Percentiles rank a stretch among this genome's conserved stretches.
Conservation (phyloP, 35 echinoderm and acorn worm genomes). For the Anneissia japonica region DNA sequence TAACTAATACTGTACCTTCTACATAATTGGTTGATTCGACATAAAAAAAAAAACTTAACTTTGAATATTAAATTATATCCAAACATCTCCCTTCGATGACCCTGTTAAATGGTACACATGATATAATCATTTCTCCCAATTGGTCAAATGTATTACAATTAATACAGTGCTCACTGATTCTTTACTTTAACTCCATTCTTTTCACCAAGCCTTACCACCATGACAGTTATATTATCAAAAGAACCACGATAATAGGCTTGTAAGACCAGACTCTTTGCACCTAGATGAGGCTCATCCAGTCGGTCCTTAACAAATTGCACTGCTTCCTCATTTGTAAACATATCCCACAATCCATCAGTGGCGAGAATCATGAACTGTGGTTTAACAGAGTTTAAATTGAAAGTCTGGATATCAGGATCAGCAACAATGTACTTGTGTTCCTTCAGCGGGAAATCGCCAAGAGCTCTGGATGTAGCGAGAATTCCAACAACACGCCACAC, state of each 20-base stretch:
- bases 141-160: too few relatives aligned
- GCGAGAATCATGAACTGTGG: constrained; percentile 86
- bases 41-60: too few relatives aligned
- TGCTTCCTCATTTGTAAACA: constrained; percentile 88
- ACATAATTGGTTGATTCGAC: too few relatives aligned
- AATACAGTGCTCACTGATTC: background rate
- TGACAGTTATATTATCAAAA: constrained; percentile 91
- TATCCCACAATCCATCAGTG: constrained; percentile 96
- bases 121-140: too few relatives aligned
- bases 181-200: background rate
- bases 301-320: constrained; percentile 72
- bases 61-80: too few relatives aligned
- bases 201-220: constrained; percentile 48
- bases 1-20: too few relatives aligned
- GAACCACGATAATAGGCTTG: constrained; percentile 77
- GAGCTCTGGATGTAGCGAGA: constrained; percentile 89
- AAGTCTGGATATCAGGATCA: constrained; percentile 71
- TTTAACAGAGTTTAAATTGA: constrained; percentile 42
- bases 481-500: constrained; percentile 89
- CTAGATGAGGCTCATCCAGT: constrained; percentile 74
- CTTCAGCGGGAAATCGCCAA: constrained; percentile 89
- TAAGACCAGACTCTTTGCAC: constrained; percentile 74
- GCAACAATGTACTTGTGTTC: constrained; percentile 71
- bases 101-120: too few relatives aligned
- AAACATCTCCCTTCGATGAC: too few relatives aligned